Base-by-base conservation (phyloP, 2,888 invertebrate genomes). In the Andricus curvator region DNA sequence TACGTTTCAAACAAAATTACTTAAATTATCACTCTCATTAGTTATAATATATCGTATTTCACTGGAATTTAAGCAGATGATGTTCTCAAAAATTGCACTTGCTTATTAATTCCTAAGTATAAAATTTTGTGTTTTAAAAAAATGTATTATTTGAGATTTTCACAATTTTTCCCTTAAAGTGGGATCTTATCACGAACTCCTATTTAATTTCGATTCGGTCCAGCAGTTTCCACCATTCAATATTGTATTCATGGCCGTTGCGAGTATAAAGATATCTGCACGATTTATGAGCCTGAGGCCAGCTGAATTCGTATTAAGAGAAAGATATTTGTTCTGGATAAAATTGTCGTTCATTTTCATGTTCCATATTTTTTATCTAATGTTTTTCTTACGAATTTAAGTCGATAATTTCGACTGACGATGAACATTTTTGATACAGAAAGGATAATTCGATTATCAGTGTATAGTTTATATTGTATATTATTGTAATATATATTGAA, bases 201-300 rank as follows among this genome's bases (percentile, higher is more conserved):
- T 25, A 78, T 60, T 67, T 62, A 15, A 78, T 37, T 66, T 66
- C 33, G 33, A 37, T 68, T 64, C 37, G 65, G 78, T 66, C 77
- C 60, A 37, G 25, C 79, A 74, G 74, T 78, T 64, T 51, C 17
- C 37, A 48, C 85, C 84, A 86, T 85, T 88, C 87, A 87, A 89
- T 88, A 88, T 88, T 85, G 86, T 88, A 90, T 90, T 90, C 89
- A 89, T 89, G 88, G 88, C 86, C 84, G 80, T 86, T 85, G 84
- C 84, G 86, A 88, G 88, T 62, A 85, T 37, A 81, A 80, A 82
- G 87, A 88, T 89, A 88, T 85, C 84, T 70, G 64, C 82, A 81
- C 86, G 88, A 88, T 88, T 87, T 84, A 89, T 86, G 84, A 74
- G 68, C 83, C 78, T 76, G 80, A 77, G 78, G 82, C 84, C 78